A percentile compares a stretch with the other conserved stretches of the same genome.
phyloP scores from a whole-genome alignment of 2,113 vertebrate genomes.

The Chitala chitala region DNA sequence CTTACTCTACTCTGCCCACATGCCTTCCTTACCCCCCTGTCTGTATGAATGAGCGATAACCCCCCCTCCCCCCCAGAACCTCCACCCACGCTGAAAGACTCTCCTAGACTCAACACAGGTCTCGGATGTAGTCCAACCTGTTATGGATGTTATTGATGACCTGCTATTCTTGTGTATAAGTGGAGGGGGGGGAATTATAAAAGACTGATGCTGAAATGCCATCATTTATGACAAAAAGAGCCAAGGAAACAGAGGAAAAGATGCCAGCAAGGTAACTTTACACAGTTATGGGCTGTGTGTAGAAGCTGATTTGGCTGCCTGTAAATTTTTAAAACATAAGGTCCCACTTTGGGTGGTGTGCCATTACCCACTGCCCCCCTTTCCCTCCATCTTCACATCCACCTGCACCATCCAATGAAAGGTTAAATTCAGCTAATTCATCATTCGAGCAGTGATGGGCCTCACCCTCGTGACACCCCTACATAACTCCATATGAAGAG shows the following conservation, averaged over 20 bases:
- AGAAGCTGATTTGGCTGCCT: too few relatives aligned
- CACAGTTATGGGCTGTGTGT: too few relatives aligned
- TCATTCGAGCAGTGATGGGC: not conserved
- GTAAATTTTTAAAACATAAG: too few relatives aligned
- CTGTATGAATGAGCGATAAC: not conserved
- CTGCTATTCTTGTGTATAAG: conserved; percentile 27
- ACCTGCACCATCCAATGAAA: not conserved
- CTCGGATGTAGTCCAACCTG: conserved; percentile 20
- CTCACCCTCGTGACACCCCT: not conserved
- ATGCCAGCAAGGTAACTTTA: too few relatives aligned
- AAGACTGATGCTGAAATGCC: conserved; percentile 40
- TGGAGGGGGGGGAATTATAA: conserved; percentile 32
- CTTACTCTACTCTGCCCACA: too few relatives aligned
- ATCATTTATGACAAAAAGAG: conserved; percentile 30
- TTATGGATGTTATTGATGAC: conserved; percentile 41
- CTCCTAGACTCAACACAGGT: not conserved
- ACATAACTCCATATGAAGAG: not conserved
- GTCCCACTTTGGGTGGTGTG: too few relatives aligned
- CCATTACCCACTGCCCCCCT: too few relatives aligned
- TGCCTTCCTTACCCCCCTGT: too few relatives aligned
- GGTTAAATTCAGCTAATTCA: not conserved
- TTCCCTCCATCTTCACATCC: not conserved
- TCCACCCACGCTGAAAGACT: too few relatives aligned
- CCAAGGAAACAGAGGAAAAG: too few relatives aligned
- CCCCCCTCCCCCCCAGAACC: not conserved